Conservation (phyloP, 2,113 vertebrate genomes). For the Guaruba guarouba region DNA sequence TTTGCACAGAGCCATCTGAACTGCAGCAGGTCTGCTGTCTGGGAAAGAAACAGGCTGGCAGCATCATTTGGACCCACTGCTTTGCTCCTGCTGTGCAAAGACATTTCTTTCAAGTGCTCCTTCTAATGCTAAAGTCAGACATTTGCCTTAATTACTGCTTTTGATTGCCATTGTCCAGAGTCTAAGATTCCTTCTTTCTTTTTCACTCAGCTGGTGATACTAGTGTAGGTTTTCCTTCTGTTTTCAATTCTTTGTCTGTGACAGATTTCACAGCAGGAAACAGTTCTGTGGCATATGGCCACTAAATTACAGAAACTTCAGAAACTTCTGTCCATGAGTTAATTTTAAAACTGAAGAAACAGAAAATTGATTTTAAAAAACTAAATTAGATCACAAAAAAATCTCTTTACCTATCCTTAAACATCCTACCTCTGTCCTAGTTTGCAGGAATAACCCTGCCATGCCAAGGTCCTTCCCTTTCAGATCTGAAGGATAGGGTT, state of each 20-base stretch:
- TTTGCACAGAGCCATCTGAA: neutral
- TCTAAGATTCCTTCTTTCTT: neutral
- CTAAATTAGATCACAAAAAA: neutral
- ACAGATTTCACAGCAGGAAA: slow-evolving; percentile 76
- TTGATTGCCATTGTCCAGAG: slow-evolving; percentile 9
- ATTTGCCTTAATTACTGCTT: neutral
- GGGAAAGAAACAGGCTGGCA: neutral
- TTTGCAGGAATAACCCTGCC: neutral
- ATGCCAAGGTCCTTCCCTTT: neutral
- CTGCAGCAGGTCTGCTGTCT: neutral
- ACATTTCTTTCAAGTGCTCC: neutral
- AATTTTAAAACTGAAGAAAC: slow-evolving; percentile 69
- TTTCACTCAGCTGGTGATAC: slow-evolving; percentile 40
- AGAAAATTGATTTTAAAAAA: neutral
- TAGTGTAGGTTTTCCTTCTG: slow-evolving; percentile 66
- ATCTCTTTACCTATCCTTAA: neutral
- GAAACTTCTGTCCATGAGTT: slow-evolving; percentile 74
- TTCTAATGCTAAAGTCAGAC: neutral
- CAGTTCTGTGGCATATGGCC: slow-evolving; percentile 72
- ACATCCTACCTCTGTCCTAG: neutral
- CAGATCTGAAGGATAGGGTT: neutral
- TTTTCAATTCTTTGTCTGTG: slow-evolving; percentile 67
- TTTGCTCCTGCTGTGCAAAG: neutral
- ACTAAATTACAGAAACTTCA: slow-evolving; percentile 72
- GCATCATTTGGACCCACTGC: neutral